These are phyloP conservation scores for Arrhamphus sclerolepis DNA, from an alignment of 2,797 vertebrate species.

Conservation along the genomic window DNA sequence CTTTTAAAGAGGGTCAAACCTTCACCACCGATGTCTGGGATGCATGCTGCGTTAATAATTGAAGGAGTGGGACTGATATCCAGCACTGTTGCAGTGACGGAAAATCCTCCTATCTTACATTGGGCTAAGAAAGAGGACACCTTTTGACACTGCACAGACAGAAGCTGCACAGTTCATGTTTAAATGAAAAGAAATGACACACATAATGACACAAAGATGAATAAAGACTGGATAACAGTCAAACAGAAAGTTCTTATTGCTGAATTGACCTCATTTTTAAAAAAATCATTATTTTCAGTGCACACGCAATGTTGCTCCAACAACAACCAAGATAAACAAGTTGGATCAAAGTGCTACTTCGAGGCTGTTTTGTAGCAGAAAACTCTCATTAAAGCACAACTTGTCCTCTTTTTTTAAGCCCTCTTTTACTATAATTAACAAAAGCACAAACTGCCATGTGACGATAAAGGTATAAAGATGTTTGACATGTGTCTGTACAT, in stretches of 20 bases:
- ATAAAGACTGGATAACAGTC: neutral
- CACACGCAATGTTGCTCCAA: conserved; percentile 5
- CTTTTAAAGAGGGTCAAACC: conserved; percentile 14
- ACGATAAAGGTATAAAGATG: neutral
- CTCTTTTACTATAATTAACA: too few species aligned
- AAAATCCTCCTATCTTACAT: conserved; percentile 29
- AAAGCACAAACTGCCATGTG: neutral
- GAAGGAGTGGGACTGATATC: conserved; percentile 35
- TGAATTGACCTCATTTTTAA: neutral
- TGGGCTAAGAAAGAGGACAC: conserved; percentile 2
- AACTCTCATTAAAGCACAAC: conserved; percentile 9
- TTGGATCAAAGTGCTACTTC: conserved; percentile 19
- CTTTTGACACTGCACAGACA: neutral
- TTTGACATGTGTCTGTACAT: too few species aligned
- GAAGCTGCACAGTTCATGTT: neutral
- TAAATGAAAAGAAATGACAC: neutral
- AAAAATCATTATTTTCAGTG: conserved; percentile 12
- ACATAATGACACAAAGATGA: neutral
- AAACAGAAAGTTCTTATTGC: neutral
- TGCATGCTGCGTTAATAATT: conserved; percentile 33
- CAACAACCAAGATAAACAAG: conserved; percentile 23
- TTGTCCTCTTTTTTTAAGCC: neutral
- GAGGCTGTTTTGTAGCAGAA: conserved; percentile 8
- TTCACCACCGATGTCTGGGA: conserved; percentile 29
- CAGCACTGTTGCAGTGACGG: conserved; percentile 2